These are phyloP conservation scores for Serrognathus titanus DNA, from an alignment of 2,888 invertebrate genomes.

Conservation along the genomic window DNA sequence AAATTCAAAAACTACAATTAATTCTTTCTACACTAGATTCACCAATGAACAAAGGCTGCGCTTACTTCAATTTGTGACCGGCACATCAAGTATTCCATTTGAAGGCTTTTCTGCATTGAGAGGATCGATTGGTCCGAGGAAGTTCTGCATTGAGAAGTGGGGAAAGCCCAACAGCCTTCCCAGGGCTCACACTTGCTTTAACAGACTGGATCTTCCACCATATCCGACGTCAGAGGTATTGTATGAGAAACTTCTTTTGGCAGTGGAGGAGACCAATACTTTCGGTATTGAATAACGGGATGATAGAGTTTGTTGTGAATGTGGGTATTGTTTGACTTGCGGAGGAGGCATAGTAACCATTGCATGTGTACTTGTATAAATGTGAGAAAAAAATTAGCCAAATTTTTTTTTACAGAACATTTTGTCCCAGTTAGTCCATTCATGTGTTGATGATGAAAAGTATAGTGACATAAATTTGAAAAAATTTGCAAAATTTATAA, in stretches of 20 bases:
- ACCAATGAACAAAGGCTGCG: constrained; percentile 92
- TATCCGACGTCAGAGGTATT: constrained; percentile 90
- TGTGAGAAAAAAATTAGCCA: no score
- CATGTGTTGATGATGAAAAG: no score
- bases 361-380: no score
- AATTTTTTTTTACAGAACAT: no score
- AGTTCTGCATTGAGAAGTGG: constrained; percentile 97
- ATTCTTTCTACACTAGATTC: constrained; percentile 55
- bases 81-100: constrained; percentile 96
- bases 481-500: no score
- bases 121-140: constrained; percentile 91
- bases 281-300: constrained; percentile 87
- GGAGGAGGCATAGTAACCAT: no score
- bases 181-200: constrained; percentile 97
- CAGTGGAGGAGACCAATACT: constrained; percentile 94
- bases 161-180: constrained; percentile 92
- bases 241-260: constrained; percentile 86
- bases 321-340: neutral
- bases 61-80: constrained; percentile 94
- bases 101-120: constrained; percentile 94
- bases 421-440: no score
- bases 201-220: constrained; percentile 92
- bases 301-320: neutral
- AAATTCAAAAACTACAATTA: neutral
- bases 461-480: no score